Conservation (phyloP, 2,113 vertebrate genomes). For the Dicrurus megarhynchus region DNA sequence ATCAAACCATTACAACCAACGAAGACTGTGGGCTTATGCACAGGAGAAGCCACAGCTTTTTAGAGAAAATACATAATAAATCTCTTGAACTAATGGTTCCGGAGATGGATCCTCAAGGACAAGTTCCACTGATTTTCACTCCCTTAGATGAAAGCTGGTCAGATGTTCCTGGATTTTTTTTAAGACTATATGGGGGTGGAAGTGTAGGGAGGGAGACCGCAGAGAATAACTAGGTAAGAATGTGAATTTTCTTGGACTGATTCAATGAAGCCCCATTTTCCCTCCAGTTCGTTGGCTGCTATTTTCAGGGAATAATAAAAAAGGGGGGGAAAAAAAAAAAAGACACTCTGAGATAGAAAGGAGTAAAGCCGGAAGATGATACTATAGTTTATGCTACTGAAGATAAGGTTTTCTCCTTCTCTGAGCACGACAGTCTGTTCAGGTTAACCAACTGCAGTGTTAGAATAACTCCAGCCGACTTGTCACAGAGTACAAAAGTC, state of each 20-base stretch:
- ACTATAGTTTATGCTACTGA: constrained; percentile 10
- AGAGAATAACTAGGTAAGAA: constrained; percentile 38
- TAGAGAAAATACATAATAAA: constrained; percentile 29
- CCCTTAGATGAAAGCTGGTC: constrained; percentile 53
- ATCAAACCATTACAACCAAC: constrained; percentile 46
- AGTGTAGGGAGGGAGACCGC: neutral
- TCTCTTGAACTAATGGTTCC: constrained; percentile 48
- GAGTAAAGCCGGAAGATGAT: neutral
- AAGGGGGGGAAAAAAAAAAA: neutral
- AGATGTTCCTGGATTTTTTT: constrained; percentile 40
- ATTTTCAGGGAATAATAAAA: neutral
- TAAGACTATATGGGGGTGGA: neutral
- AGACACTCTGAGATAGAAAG: neutral
- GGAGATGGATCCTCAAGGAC: constrained; percentile 40
- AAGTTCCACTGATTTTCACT: constrained; percentile 56
- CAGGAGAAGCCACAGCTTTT: constrained; percentile 59
- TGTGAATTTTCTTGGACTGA: constrained; percentile 30
- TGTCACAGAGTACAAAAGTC: constrained; percentile 86
- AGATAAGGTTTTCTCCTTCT: constrained; percentile 69
- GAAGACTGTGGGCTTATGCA: constrained; percentile 41
- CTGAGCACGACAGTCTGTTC: constrained; percentile 69
- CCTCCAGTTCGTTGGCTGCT: neutral
- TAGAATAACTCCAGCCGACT: constrained; percentile 80
- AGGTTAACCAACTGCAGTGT: constrained; percentile 84
- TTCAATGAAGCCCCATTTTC: neutral